phyloP scores from a whole-genome alignment of 2,888 invertebrate genomes.

The Lycaena phlaeas region DNA sequence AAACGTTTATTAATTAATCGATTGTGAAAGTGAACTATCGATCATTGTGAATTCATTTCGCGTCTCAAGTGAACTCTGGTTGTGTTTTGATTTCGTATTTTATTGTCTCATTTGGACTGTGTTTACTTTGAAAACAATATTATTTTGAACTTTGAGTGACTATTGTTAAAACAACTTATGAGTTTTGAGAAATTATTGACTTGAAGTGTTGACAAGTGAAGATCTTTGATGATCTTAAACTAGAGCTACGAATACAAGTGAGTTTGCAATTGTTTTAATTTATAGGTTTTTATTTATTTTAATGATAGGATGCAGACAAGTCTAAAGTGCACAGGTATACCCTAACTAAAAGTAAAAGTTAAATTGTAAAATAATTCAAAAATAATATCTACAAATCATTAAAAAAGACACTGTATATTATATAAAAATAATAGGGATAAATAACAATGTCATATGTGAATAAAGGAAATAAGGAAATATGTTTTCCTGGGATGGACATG shows the following conservation, averaged over 20 bases:
- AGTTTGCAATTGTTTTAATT: conserved; percentile 4
- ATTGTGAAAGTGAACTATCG: conserved; percentile 58
- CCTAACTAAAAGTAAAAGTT: too few relatives aligned
- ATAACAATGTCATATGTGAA: too few relatives aligned
- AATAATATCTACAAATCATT: too few relatives aligned
- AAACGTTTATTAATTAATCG: conserved; percentile 28
- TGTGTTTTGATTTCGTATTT: conserved; percentile 33
- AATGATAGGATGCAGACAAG: background rate
- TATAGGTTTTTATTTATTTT: background rate
- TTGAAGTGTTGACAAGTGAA: conserved; percentile 35
- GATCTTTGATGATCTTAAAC: conserved; percentile 23
- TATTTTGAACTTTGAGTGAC: conserved; percentile 24
- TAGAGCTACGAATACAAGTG: conserved; percentile 10
- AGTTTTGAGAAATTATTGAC: conserved; percentile 41
- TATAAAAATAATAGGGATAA: too few relatives aligned
- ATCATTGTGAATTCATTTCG: conserved; percentile 28
- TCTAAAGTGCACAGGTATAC: too few relatives aligned
- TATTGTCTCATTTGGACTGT: conserved; percentile 46
- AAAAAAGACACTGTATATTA: too few relatives aligned
- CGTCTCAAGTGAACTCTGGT: conserved; percentile 22
- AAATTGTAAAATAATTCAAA: too few relatives aligned
- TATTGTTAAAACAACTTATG: conserved; percentile 29
- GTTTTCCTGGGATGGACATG: too few relatives aligned
- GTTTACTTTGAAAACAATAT: conserved; percentile 4
- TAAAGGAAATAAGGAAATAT: too few relatives aligned